These are phyloP conservation scores for Fukomys damarensis DNA, from an alignment of 2,113 vertebrate species.

Conservation along the genomic window DNA sequence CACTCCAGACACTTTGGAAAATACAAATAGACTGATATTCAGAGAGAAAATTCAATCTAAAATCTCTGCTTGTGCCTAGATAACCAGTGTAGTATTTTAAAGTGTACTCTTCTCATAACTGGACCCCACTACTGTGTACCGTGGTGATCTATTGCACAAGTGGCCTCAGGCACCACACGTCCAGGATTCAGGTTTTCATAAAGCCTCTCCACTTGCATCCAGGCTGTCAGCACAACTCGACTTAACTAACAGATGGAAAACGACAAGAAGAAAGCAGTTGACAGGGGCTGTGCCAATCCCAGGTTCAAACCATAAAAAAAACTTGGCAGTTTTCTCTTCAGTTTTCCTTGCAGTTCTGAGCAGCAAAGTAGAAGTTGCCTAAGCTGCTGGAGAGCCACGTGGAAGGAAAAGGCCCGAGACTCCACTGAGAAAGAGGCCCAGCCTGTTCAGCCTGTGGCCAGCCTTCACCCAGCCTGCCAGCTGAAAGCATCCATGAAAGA, in stretches of 20 bases:
- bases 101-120: neutral
- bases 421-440: neutral
- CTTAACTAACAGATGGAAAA: neutral
- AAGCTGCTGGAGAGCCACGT: neutral
- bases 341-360: neutral
- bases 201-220: neutral
- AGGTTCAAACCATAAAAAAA: neutral
- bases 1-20: neutral
- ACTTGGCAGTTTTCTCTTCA: neutral
- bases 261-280: neutral
- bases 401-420: neutral
- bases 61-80: neutral
- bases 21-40: neutral
- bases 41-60: neutral
- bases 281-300: no score
- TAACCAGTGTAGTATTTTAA: neutral
- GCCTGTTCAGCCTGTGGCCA: no score
- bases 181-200: neutral
- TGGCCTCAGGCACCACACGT: rapidly evolving
- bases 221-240: neutral
- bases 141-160: rapidly evolving
- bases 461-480: neutral
- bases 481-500: neutral
- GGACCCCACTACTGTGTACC: neutral
- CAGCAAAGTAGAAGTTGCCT: no score